Conservation (phyloP, 2,113 vertebrate species). For the Muntiacus reevesi region DNA sequence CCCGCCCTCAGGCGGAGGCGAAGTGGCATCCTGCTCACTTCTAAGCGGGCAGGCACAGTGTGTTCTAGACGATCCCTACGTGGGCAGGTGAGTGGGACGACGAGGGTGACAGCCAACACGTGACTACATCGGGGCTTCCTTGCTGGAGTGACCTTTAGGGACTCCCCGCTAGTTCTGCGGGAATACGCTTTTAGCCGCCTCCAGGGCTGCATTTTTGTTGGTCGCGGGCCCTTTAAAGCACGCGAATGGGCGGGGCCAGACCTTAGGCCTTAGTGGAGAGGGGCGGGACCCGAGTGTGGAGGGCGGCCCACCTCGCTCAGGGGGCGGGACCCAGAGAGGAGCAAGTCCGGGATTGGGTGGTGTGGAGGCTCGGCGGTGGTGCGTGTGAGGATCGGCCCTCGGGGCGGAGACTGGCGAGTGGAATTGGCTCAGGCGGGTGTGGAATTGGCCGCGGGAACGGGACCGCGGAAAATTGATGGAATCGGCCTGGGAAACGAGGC, state of each 20-base stretch:
- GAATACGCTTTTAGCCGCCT: background rate
- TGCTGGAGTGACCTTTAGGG: background rate
- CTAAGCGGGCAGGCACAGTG: constrained; percentile 17
- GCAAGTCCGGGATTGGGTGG: constrained; percentile 84
- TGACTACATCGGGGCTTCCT: background rate
- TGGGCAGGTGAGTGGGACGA: constrained; percentile 26
- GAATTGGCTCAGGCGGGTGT: background rate
- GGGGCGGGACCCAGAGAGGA: background rate
- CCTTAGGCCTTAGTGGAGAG: background rate
- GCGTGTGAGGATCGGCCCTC: constrained; percentile 44
- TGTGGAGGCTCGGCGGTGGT: constrained; percentile 73
- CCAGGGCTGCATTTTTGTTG: background rate
- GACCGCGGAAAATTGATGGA: constrained; percentile 52
- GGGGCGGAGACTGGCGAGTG: background rate
- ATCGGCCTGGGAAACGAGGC: background rate
- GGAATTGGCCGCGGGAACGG: background rate
- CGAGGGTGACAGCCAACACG: background rate
- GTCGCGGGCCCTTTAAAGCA: constrained; percentile 34
- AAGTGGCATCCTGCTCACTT: constrained; percentile 83
- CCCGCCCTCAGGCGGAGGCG: constrained; percentile 75
- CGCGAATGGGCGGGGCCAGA: background rate
- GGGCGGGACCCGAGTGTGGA: background rate
- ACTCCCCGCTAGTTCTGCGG: background rate
- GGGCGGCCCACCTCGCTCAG: background rate
- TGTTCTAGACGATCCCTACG: background rate